Conservation (phyloP, 1,140 invertebrate genomes). For the Drosophila insularis region DNA sequence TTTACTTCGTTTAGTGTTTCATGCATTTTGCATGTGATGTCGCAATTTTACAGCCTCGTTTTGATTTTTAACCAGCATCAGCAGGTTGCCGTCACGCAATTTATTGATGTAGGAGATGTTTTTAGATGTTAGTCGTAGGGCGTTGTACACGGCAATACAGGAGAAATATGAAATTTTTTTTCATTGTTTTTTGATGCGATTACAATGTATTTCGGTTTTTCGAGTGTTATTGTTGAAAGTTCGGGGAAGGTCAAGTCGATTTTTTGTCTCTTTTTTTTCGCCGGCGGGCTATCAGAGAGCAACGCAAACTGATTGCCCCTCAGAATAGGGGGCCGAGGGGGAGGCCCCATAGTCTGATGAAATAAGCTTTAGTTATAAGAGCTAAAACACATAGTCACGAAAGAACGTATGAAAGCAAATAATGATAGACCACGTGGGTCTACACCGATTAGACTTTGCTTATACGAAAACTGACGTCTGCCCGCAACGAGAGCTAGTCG, state of each 20-base stretch:
- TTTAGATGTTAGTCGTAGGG: conserved; percentile 3
- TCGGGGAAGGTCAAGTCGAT: background rate
- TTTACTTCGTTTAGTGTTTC: background rate
- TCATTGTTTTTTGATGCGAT: background rate
- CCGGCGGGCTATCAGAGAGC: background rate
- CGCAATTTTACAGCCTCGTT: background rate
- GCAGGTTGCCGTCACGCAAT: conserved; percentile 13
- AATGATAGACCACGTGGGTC: background rate
- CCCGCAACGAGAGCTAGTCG: no score
- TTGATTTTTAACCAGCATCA: conserved; percentile 14
- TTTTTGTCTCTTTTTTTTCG: conserved; percentile 2
- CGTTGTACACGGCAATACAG: conserved; percentile 14
- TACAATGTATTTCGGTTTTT: background rate
- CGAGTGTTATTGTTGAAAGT: background rate
- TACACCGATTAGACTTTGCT: no score
- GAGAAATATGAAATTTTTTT: conserved; percentile 8
- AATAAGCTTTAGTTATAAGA: conserved; percentile 2
- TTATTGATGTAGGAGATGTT: background rate
- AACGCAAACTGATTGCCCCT: conserved; percentile 3
- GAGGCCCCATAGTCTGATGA: background rate
- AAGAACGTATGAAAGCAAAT: conserved; percentile 1
- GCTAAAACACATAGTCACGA: background rate
- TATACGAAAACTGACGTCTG: no score
- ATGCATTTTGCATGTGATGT: no score
- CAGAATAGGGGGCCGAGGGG: background rate